These are phyloP conservation scores for Himantopus leucocephalus DNA, from an alignment of 2,113 vertebrate species.

Conservation along the genomic window DNA sequence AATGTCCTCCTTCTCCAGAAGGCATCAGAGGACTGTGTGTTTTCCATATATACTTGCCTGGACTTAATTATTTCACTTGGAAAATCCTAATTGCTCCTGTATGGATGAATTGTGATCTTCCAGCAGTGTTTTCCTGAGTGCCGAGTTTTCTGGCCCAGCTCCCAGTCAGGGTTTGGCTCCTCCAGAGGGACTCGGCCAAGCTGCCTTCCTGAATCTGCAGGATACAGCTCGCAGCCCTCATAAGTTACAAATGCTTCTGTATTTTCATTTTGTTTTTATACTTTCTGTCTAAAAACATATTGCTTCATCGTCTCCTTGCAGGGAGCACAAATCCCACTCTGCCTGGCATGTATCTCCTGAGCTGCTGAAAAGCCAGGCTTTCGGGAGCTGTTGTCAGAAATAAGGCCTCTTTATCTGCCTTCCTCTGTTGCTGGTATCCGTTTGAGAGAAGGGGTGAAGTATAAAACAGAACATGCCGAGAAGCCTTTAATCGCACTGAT, in stretches of 20 bases:
- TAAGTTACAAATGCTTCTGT: neutral
- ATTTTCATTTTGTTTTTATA: neutral
- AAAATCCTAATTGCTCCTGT: slow-evolving; percentile 12
- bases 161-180: neutral
- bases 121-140: neutral
- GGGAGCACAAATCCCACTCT: slow-evolving; percentile 5
- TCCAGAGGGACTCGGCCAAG: neutral
- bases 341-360: neutral
- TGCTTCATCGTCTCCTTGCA: neutral
- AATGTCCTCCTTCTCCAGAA: neutral
- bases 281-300: slow-evolving; percentile 12
- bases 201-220: neutral
- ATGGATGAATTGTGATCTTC: slow-evolving; percentile 11
- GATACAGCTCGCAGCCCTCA: neutral
- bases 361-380: neutral
- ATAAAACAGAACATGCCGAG: neutral
- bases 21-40: neutral
- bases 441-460: neutral
- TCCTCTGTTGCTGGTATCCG: neutral
- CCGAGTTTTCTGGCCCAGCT: slow-evolving; percentile 28
- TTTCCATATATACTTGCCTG: neutral
- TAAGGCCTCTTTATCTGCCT: neutral
- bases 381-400: neutral
- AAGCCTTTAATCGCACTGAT: neutral
- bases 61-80: neutral